These are phyloP conservation scores for Mycteria americana DNA, from an alignment of 2,797 vertebrate genomes.

Conservation along the genomic window DNA sequence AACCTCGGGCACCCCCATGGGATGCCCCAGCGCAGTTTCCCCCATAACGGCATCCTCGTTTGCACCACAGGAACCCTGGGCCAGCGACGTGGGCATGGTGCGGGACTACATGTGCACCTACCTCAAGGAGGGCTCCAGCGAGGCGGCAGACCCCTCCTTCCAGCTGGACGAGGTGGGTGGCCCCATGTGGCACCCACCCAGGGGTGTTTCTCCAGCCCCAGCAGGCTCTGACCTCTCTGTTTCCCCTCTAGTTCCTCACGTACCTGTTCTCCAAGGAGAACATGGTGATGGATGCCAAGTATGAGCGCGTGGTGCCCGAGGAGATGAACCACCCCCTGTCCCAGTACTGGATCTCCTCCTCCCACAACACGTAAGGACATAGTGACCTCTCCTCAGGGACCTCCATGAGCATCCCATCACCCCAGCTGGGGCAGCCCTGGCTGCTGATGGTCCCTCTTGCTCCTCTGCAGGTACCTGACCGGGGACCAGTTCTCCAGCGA, in stretches of 20 bases:
- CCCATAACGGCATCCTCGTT: rapidly evolving
- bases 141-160: conserved; percentile 76
- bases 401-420: neutral
- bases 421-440: neutral
- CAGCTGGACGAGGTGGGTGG: conserved; percentile 83
- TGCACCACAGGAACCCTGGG: conserved; percentile 82
- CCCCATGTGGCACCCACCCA: neutral
- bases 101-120: conserved; percentile 82
- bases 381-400: rapidly evolving
- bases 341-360: conserved; percentile 79
- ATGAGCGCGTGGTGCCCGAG: conserved; percentile 52
- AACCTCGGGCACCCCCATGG: neutral
- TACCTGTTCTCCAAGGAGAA: conserved; percentile 79
- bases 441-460: neutral
- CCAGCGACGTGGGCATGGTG: conserved; percentile 79
- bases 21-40: neutral
- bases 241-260: conserved; percentile 64
- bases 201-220: neutral
- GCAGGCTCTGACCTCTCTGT: neutral
- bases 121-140: conserved; percentile 71
- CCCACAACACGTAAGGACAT: conserved; percentile 75
- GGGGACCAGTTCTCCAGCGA: conserved; percentile 77
- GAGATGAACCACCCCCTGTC: conserved; percentile 76
- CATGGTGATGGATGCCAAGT: conserved; percentile 69
- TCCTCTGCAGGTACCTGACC: conserved; percentile 67